Conservation (phyloP, 30 jellyfish, hydroid and myxozoan species). For the Aurelia sp. region DNA sequence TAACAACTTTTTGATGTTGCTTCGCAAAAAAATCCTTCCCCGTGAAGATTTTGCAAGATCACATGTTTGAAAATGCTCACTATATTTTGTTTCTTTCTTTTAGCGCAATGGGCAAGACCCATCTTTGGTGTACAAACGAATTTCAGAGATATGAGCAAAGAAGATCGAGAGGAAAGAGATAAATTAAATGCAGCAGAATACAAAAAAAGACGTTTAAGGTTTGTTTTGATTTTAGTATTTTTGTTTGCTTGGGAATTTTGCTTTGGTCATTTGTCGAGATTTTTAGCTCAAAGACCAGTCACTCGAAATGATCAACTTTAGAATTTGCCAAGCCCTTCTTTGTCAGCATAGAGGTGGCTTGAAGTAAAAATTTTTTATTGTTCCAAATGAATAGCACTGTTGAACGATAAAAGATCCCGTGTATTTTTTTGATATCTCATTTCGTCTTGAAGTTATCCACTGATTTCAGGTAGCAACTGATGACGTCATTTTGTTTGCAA, state of each 20-base stretch:
- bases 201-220: conserved; percentile 90
- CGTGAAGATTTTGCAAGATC: neutral
- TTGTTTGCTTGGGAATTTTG: neutral
- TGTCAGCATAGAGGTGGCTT: too few relatives aligned
- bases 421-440: too few relatives aligned
- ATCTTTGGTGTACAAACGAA: conserved; percentile 94
- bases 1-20: too few relatives aligned
- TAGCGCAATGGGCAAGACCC: conserved; percentile 98
- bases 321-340: too few relatives aligned
- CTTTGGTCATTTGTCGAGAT: neutral
- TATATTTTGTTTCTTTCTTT: neutral
- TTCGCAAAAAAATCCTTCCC: neutral
- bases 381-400: too few relatives aligned
- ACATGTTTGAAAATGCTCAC: neutral
- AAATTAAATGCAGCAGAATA: conserved; percentile 76
- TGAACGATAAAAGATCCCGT: too few relatives aligned
- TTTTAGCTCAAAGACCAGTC: too few relatives aligned
- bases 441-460: too few relatives aligned
- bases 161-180: conserved; percentile 95
- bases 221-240: neutral
- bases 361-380: too few relatives aligned
- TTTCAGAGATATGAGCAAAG: conserved; percentile 90
- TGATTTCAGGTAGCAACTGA: too few relatives aligned
- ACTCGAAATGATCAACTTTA: too few relatives aligned
- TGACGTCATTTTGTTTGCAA: too few relatives aligned